Base-by-base conservation (phyloP, 2,113 vertebrate species). In the Scytalopus superciliaris region DNA sequence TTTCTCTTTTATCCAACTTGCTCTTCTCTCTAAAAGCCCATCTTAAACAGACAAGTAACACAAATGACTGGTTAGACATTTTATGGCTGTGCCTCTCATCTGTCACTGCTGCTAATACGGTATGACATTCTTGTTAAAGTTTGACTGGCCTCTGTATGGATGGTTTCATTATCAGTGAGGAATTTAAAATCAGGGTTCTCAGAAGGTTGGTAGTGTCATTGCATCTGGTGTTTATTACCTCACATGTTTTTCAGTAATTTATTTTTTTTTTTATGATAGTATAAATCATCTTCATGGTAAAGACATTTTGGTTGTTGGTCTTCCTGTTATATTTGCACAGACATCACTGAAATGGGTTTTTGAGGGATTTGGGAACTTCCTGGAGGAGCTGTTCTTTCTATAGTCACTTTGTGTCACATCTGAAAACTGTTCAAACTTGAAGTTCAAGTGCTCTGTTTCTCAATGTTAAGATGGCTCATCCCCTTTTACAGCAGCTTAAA, bases 261-360 rank as follows among this genome's bases (percentile, higher is more conserved):
- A 27, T 78, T 90, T 52, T 23, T 52, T 78, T 90, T 91, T 73
- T 88, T 92, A 73, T 50, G 16, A 25, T 35, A 44, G 4, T 50
- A 27, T 33, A 2, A 24, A 24, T 62, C 39, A 16, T 30, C 39
- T 59, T 84, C 33, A 40, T 52, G 16, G 16, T 35, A 60, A 87
- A 87, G 14, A 33, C 5, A n/a, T n/a, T 33, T 84, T 70, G 40
- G 15, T 40, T 37, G 21, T 50, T 78, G 21, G 7, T 49, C 19
- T n/a, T 14, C 24, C 17, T 0, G 0, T 52, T 35, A 21, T 2
- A 55, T 8, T 13, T 84, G 21, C 3, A 3, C 16, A 69, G 70
- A 33, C 8, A 64, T 9, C 11, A n/a, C 1, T 50, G 42, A 60
- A 63, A 81, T 1, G 50, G 14, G 8, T 23, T 66, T 88, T 56